Evolutionary conservation across 92 coral and sea anemone species (phyloP), one percentile per base, ranked within the genome.

Genomic region (Blastomussa wellsi): DNA sequence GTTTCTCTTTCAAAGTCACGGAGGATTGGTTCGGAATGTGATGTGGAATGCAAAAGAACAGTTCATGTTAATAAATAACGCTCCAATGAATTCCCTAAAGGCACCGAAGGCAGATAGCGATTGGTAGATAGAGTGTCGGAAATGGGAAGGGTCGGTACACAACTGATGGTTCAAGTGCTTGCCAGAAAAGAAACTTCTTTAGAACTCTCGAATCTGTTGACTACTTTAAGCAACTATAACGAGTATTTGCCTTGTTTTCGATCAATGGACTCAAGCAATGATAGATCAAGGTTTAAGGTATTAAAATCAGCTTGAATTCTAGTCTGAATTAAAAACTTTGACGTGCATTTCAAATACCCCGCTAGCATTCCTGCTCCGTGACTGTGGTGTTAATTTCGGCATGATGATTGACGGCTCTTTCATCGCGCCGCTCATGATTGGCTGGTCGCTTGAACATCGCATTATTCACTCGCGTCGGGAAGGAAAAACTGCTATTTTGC

Each of bases 361-460:
- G 74, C 87, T 74, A 71, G 79, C 95, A 91, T 94, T 94, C 91
- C 86, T 89, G 73, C 24, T 77, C 57, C 68, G 92, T 91, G 95
- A 91, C 89, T 70, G 93, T 75, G 87, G 81, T 84, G 90, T 81
- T 80, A 85, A 86, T 77, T 88, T 91, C 85, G 91, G 83, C 17
- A 44, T 66, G 77, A 76, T 91, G 97, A 94, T 94, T 94, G 97
- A 90, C 97, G 87, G 93, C 49, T 38, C 77, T 65, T 49, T 79
- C 77, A 79, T 35, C 77, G 78, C 84, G 85, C 86, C 83, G 84
- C 86, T 78, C 83, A 69, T 86, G 94, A 94, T 94, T 94, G 97
- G 97, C 69, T 88, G 53, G 68, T 65, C 53, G 79, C n/a, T 37
- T 44, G 76, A 51, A 14, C 19, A 20, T 74, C 89, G 79, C 83